Evolutionary conservation across 2,888 invertebrate species (phyloP), one percentile per base, ranked within the genome.

Genomic region (Drosophila pseudotalamancana): DNA sequence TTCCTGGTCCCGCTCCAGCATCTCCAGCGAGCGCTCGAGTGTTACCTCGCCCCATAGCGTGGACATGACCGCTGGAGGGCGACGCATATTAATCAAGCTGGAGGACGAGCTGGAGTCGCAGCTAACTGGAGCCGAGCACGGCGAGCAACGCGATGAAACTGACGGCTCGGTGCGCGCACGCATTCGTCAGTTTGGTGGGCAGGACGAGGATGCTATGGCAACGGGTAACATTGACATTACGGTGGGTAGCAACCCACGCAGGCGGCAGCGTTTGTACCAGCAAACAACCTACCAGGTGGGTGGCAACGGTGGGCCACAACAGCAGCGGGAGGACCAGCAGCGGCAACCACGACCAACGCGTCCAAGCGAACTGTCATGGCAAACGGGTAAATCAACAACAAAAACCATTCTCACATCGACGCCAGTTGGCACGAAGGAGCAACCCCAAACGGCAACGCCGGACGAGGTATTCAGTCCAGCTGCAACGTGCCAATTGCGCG

Each of bases 151-250:
- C 64, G 89, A 89, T 46, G 82, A 82, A 57, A 87, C 88, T 77
- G 89, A 90, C 29, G 66, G 61, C 3, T 84, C 87, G 19, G 84
- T 79, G 35, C 78, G 76, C 27, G 75, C 82, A 64, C 82, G 83
- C 53, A 81, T 83, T 60, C 68, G 81, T 25, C 79, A 78, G 18
- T 82, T 83, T 48, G 74, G 76, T 65, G 80, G 84, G 42, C 80
- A 73, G 60, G 70, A 80, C 63, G 67, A 67, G 31, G 80, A 78
- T 65, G 73, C 78, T 57, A 72, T 90, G 88, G 84, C 80, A 87
- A 89, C 82, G 50, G 87, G 83, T 80, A 89, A 86, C 88, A 89
- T 89, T 89, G 89, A 90, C 89, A 89, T 89, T 86, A 88, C 87
- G 46, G 90, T 89, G 62, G 89, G 89, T 74, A 88, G 84, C 87